phyloP scores from a whole-genome alignment of 2,888 invertebrate genomes.

The Hipparchia sbordonii region DNA sequence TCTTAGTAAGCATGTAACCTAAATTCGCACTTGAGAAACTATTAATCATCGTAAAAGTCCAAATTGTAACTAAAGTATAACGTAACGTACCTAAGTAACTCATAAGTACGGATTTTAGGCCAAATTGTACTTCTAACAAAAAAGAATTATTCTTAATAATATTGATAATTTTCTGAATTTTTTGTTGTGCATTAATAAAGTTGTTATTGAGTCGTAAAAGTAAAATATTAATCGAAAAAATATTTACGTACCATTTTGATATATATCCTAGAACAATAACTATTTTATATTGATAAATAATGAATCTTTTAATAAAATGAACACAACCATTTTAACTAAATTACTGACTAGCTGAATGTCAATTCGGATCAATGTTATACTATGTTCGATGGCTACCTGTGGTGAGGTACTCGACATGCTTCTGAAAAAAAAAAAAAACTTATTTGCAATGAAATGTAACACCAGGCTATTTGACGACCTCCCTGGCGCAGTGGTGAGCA shows the following conservation, averaged over 20 bases:
- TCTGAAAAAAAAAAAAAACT: conserved; percentile 57
- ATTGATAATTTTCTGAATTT: no score
- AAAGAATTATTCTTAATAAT: no score
- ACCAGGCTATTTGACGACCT: no score
- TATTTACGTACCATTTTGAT: not conserved
- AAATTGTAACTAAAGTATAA: no score
- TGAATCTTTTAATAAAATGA: conserved; percentile 8
- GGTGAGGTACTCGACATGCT: conserved; percentile 70
- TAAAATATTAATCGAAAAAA: not conserved
- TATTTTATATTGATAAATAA: not conserved
- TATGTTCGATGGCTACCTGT: conserved; percentile 62
- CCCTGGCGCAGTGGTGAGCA: no score
- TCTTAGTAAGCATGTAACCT: no score
- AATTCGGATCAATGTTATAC: not conserved
- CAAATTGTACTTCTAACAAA: no score
- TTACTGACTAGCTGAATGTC: conserved; percentile 1
- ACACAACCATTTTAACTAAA: conserved; percentile 13
- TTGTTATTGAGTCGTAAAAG: not conserved
- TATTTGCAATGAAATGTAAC: not conserved
- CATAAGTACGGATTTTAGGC: no score
- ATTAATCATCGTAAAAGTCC: no score
- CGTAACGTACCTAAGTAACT: no score
- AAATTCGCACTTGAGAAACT: no score
- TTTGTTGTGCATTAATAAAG: no score
- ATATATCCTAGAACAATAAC: not conserved